These are phyloP conservation scores for Tyrophagus putrescentiae DNA, from an alignment of 1,140 invertebrate species.

Conservation along the genomic window DNA sequence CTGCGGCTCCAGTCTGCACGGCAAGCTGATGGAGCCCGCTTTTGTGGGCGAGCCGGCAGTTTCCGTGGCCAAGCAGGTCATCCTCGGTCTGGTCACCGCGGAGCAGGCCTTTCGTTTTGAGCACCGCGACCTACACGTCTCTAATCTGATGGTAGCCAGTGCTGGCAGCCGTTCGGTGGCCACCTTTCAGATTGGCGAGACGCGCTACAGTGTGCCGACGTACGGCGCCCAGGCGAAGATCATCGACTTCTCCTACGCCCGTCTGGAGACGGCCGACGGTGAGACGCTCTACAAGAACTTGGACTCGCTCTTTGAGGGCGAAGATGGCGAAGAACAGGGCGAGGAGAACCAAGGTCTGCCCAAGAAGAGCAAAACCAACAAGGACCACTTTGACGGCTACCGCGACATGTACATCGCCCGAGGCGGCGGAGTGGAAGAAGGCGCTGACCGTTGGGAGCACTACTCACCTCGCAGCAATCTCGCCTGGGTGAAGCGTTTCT, in stretches of 20 bases:
- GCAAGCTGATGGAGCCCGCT: neutral
- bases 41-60: neutral
- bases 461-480: neutral
- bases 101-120: too few relatives aligned
- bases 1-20: neutral
- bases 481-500: too few relatives aligned
- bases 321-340: neutral
- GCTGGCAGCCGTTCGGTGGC: neutral
- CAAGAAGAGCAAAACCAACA: too few relatives aligned
- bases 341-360: neutral
- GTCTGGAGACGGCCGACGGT: neutral
- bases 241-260: neutral
- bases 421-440: neutral
- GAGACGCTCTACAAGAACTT: too few relatives aligned
- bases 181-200: neutral
- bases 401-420: too few relatives aligned
- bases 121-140: too few relatives aligned
- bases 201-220: neutral
- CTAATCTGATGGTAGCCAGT: neutral
- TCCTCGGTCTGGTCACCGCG: too few relatives aligned
- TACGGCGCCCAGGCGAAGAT: too few relatives aligned
- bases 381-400: too few relatives aligned
- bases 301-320: neutral
- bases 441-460: neutral
- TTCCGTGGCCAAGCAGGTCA: neutral